Evolutionary conservation across 2,797 vertebrate species (phyloP), one percentile per base, ranked within the genome.

Genomic region (Sebastes hubbsi): DNA sequence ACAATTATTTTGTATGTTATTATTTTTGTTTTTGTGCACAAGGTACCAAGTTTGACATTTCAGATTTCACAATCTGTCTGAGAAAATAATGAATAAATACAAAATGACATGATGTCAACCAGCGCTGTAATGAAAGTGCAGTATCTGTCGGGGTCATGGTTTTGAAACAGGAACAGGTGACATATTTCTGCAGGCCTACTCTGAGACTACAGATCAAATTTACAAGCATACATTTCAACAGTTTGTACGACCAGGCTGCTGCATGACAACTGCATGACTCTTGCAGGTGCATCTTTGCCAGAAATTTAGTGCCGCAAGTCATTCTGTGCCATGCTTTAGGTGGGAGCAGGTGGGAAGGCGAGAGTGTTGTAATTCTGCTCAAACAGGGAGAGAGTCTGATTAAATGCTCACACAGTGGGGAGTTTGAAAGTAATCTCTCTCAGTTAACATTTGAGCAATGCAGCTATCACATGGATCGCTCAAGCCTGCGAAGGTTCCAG

Each of bases 271-370:
- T 12, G 30, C 5, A 18, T 36, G 62, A 84, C 66, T 81, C n/a
- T 30, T 46, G 55, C 42, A 63, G 72, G 58, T 79, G 34, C 25
- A 27, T 77, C 38, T 75, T 70, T 76, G 52, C 72, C 60, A 71
- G 27, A 80, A 30, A 32, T 67, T 49, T 75, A 18, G 61, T 71
- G 27, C 46, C 4, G 3, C 63, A 42, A 61, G 65, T 80, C 34
- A 54, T 55, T 75, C 27, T 18, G 18, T 70, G 68, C 42, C 74
- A 27, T 65, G 72, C 68, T 80, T 75, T 54, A 27, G 78, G 72
- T 72, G 78, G 88, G 81, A 91, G 86, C 90, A 91, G 89, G 85
- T 92, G 91, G 80, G 75, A 67, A 85, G 80, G 76, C 3, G 4
- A 63, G 16, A 69, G 30, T 60, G 72, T 67, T 84, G 66, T 82